Conservation (phyloP, 2,888 invertebrate species). For the Coremacera marginata region DNA sequence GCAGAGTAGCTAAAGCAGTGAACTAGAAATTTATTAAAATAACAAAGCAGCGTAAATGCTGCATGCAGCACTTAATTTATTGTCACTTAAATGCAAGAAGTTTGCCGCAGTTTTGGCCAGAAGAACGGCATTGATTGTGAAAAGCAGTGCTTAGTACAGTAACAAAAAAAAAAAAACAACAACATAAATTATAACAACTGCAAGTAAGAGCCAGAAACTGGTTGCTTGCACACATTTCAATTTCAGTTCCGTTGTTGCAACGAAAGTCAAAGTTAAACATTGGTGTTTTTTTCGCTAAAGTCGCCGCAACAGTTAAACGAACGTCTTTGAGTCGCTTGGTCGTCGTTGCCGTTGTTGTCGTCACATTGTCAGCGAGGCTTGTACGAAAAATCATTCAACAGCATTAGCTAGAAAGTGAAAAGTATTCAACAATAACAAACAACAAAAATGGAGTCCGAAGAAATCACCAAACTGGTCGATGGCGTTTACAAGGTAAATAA, state of each 20-base stretch:
- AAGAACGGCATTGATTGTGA: slow-evolving; percentile 11
- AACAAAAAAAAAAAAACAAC: background rate
- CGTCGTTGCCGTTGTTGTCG: background rate
- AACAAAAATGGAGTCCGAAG: slow-evolving; percentile 80
- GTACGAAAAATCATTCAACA: background rate
- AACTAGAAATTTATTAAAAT: too few relatives aligned
- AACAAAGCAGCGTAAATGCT: too few relatives aligned
- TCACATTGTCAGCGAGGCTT: background rate
- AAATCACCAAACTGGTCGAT: slow-evolving; percentile 90
- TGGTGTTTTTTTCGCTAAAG: background rate
- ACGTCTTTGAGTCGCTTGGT: background rate
- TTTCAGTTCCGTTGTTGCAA: slow-evolving; percentile 24
- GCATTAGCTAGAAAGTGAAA: slow-evolving; percentile 19
- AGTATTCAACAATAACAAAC: background rate
- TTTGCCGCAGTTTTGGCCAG: background rate
- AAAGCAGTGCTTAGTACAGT: background rate
- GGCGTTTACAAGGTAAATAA: slow-evolving; percentile 86
- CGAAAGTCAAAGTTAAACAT: slow-evolving; percentile 37
- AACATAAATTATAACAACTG: background rate
- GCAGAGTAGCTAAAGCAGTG: background rate
- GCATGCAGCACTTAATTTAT: too few relatives aligned
- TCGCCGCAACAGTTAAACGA: background rate
- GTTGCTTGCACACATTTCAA: slow-evolving; percentile 8
- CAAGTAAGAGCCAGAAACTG: background rate
- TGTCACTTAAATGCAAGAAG: background rate